phyloP scores from a whole-genome alignment of 1,140 invertebrate species.

The Oncopodura yosiiana region DNA sequence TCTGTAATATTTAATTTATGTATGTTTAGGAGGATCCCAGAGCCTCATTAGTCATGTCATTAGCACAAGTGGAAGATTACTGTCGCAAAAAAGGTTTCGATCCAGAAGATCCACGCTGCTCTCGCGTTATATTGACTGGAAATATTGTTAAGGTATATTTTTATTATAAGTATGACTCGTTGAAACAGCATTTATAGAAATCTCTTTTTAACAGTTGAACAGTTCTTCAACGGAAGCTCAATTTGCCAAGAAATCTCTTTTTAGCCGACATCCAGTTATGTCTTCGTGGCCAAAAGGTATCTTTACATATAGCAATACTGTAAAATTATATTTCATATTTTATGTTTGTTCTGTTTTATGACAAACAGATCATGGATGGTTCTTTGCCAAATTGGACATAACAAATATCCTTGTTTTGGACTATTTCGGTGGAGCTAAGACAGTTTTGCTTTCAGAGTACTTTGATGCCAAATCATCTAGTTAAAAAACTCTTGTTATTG shows the following conservation, averaged over 20 bases:
- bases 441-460: slow-evolving; percentile 15
- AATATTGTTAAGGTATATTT: slow-evolving; percentile 52
- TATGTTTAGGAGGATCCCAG: slow-evolving; percentile 51
- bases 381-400: slow-evolving; percentile 62
- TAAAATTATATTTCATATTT: neutral
- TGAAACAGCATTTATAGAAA: neutral
- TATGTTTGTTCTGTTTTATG: slow-evolving; percentile 29
- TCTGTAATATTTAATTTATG: neutral
- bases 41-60: slow-evolving; percentile 54
- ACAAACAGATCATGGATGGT: slow-evolving; percentile 64
- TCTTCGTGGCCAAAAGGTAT: slow-evolving; percentile 44
- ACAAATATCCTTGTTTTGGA: slow-evolving; percentile 59
- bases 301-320: neutral
- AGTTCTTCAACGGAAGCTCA: slow-evolving; percentile 48
- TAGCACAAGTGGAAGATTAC: slow-evolving; percentile 58
- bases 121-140: slow-evolving; percentile 59
- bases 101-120: slow-evolving; percentile 70
- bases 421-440: slow-evolving; percentile 59
- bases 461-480: slow-evolving; percentile 13
- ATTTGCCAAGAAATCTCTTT: slow-evolving; percentile 53
- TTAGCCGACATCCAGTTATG: slow-evolving; percentile 59
- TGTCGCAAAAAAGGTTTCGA: slow-evolving; percentile 55
- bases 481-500: too few species aligned
- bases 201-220: slow-evolving; percentile 45
- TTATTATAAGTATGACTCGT: neutral